Evolutionary conservation across 2,888 invertebrate genomes (phyloP), one percentile per base, ranked within the genome.

Genomic region (Pachymerium ferrugineum): DNA sequence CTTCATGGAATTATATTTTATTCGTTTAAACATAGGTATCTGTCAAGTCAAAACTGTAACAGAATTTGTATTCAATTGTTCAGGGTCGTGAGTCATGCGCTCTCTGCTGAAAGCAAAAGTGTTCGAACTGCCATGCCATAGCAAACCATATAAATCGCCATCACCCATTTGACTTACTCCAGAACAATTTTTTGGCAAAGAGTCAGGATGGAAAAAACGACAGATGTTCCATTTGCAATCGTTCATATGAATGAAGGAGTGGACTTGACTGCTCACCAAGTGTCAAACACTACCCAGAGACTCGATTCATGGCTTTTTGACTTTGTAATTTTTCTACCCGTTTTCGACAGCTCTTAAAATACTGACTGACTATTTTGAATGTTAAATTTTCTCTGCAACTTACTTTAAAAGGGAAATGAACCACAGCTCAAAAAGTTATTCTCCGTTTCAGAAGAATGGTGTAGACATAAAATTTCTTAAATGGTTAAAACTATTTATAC

Each of bases 161-260:
- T 62, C 62, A 62, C 62, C 47, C 62, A 62, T 62, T 62, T 62
- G 62, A 62, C 28, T 62, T 62, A 62, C 62, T 62, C 62, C 62
- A 22, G 62, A 62, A 22, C 62, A 62, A 62, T 62, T 62, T n/a
- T 54, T 62, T 62, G 62, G 62, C 62, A 62, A 62, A 62, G 28
- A 62, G 25, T 62, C 62, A 62, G 62, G 28, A 62, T 62, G 28
- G n/a, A 62, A 62, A 62, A n/a, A 14, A 62, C 62, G 62, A 62
- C 62, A 62, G 62, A 62, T 62, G 62, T 62, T 62, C 62, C 62
- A 62, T 62, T 62, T 62, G n/a, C 62, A 62, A 62, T 62, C 62
- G 62, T 62, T 62, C 62, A 62, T 22, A 62, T 62, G 62, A 62
- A 62, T 62, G 62, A 62, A 62, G 25, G 28, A 62, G 62, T 62